Conservation (phyloP, 2,113 vertebrate species). For the Dunckerocampus dactyliophorus region DNA sequence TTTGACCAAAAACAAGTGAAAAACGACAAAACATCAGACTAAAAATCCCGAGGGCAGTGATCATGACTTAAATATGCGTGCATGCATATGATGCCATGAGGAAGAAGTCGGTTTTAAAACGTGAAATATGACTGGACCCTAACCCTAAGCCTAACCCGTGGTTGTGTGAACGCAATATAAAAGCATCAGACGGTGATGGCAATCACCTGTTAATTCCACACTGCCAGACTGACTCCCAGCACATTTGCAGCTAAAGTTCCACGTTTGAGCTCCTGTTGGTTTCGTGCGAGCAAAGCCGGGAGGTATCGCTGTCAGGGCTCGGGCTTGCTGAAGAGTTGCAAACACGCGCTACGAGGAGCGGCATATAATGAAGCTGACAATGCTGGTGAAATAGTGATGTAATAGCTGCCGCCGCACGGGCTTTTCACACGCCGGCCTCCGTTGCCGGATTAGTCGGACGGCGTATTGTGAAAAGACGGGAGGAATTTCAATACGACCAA, state of each 20-base stretch:
- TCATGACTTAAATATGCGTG: not conserved
- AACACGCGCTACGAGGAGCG: conserved; percentile 2
- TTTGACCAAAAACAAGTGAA: too few relatives aligned
- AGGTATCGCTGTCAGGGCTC: conserved; percentile 1
- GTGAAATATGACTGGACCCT: too few relatives aligned
- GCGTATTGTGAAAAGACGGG: conserved; percentile 46
- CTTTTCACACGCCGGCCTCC: conserved; percentile 39
- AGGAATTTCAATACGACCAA: conserved; percentile 58
- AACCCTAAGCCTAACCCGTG: too few relatives aligned
- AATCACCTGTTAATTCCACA: not conserved
- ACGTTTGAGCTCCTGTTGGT: conserved; percentile 15
- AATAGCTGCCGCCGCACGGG: conserved; percentile 28
- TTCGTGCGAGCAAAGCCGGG: not conserved
- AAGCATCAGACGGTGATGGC: too few relatives aligned
- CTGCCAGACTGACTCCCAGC: conserved; percentile 17
- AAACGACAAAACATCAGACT: too few relatives aligned
- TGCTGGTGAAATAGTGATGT: conserved; percentile 16
- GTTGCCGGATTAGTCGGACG: conserved; percentile 46
- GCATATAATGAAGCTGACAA: conserved; percentile 21
- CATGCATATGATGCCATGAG: not conserved
- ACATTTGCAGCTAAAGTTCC: conserved; percentile 15
- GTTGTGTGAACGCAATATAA: too few relatives aligned
- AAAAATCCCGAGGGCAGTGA: not conserved
- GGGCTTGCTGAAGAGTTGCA: conserved; percentile 12
- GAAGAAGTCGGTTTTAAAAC: too few relatives aligned